Conservation (phyloP, 2,113 vertebrate genomes). For the Psittacara wagleri region DNA sequence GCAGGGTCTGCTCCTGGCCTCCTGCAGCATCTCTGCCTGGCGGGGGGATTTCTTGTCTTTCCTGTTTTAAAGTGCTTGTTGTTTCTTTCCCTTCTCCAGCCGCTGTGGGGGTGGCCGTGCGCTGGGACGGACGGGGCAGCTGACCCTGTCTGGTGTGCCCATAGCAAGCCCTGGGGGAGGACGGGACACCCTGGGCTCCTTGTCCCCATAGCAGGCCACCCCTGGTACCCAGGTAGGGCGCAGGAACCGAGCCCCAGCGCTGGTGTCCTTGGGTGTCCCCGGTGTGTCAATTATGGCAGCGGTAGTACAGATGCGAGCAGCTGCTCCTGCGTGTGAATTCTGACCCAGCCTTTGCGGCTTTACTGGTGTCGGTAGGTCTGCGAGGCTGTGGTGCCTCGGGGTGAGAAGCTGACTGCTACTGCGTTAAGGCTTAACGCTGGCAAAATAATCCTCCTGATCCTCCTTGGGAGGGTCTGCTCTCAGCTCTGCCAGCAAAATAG, state of each 20-base stretch:
- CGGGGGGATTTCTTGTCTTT: background rate
- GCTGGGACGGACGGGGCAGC: accelerated
- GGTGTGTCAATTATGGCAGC: accelerated
- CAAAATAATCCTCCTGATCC: background rate
- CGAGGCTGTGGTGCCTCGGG: background rate
- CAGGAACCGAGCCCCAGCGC: accelerated
- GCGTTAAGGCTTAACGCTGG: background rate
- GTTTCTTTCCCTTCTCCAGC: background rate
- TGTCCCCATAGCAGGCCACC: too few relatives aligned
- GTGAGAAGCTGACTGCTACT: accelerated
- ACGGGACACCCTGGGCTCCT: background rate
- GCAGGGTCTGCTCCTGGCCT: background rate
- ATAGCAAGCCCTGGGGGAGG: accelerated
- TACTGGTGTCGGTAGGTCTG: background rate
- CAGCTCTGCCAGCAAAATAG: background rate
- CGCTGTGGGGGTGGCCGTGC: accelerated
- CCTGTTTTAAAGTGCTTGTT: background rate
- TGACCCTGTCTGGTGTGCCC: background rate
- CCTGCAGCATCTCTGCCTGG: background rate
- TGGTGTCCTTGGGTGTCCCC: background rate
- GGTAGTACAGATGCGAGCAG: accelerated
- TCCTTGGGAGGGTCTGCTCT: background rate
- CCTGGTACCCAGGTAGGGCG: accelerated
- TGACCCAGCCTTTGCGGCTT: background rate
- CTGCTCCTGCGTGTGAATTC: accelerated